Evolutionary conservation across 2,113 vertebrate genomes (phyloP), one percentile per base, ranked within the genome.

Genomic region (Trochalopteron elliotii): DNA sequence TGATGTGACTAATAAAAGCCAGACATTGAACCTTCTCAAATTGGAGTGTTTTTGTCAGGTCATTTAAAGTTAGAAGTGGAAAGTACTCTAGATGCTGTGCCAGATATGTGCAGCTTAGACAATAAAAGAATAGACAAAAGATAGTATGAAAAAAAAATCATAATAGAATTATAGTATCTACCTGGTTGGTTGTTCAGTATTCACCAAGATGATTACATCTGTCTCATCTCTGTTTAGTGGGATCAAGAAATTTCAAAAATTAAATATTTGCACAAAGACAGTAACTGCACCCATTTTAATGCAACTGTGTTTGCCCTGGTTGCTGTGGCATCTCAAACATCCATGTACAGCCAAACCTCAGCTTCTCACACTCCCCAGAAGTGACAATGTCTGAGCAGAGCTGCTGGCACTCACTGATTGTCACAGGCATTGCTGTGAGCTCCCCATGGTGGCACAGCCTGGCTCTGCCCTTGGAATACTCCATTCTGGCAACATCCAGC

Each of bases 1-100:
- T 85, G 78, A 65, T 52, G 47, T 90, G 87, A 96, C 59, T 93
- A 91, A 96, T 85, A 90, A 91, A 95, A 87, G 25, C 24, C 81
- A 94, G 40, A 68, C 49, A 90, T 59, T 49, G 31, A 85, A 28
- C 47, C 59, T 67, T 40, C 82, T 88, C 64, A 39, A 3, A 75
- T 78, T 53, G 45, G 53, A 94, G 74, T 69, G 50, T 68, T 94
- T 93, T 87, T 74, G 42, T 83, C 91, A 91, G 35, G 55, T 80
- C 44, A 50, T 83, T 94, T 90, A 69, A 93, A 89, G 74, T 72
- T 79, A 83, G 50, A 72, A 85, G 49, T 72, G 78, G 81, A 69
- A 93, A 93, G 59, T 80, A 65, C 63, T 89, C 61, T 82, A 90
- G 50, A 67, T 65, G 28, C 39, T 53, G 50, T 24, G 42, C 35